Conservation (phyloP, 35 echinoderm and acorn worm genomes). For the Amphiura filiformis region DNA sequence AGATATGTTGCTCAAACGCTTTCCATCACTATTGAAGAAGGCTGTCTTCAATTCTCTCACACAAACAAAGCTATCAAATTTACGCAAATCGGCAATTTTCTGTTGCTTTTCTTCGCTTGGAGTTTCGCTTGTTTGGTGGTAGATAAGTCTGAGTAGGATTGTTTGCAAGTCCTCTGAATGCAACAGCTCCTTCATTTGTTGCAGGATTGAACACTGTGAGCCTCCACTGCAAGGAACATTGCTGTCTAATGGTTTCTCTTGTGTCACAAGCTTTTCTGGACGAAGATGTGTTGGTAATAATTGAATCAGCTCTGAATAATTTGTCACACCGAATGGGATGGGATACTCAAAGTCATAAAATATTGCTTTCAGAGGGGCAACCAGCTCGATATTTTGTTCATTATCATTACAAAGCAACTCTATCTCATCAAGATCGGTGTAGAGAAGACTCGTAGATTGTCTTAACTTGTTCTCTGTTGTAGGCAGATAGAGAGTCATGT, state of each 20-base stretch:
- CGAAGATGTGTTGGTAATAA: not conserved
- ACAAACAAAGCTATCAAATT: not conserved
- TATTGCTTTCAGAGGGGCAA: not conserved
- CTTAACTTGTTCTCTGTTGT: not conserved
- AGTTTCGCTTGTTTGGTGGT: not conserved
- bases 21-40: not conserved
- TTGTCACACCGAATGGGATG: not conserved
- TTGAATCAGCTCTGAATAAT: not conserved
- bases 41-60: not conserved
- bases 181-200: constrained; percentile 5
- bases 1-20: not conserved
- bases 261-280: not conserved
- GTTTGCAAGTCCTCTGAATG: not conserved
- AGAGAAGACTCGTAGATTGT: constrained; percentile 2
- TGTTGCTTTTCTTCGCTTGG: not conserved
- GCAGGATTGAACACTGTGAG: not conserved
- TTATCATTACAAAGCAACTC: not conserved
- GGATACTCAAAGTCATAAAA: not conserved
- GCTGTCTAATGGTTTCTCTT: not conserved
- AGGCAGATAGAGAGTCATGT: not conserved
- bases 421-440: not conserved
- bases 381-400: not conserved
- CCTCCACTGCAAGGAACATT: not conserved
- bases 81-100: not conserved
- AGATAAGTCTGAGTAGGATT: not conserved